A percentile compares a stretch with the other conserved stretches of the same genome.
phyloP scores from a whole-genome alignment of 2,113 vertebrate species.

The Hydropotes inermis region DNA sequence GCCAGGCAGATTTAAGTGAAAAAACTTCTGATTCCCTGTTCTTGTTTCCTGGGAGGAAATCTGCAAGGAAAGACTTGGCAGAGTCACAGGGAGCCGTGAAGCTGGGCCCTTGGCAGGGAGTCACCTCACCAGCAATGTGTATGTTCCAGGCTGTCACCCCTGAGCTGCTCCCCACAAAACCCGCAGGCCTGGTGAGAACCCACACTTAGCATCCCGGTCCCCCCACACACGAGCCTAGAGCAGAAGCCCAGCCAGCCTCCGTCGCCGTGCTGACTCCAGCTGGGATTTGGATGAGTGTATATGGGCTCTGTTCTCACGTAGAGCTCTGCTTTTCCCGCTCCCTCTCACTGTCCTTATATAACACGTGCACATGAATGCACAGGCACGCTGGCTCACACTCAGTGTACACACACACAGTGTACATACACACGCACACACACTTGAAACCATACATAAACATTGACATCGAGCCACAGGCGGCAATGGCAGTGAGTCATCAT shows the following conservation, averaged over 20 bases:
- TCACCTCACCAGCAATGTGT: slow-evolving; percentile 66
- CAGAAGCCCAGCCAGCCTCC: not conserved
- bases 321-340: not conserved
- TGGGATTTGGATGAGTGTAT: accelerated
- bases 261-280: accelerated
- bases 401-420: accelerated
- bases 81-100: slow-evolving; percentile 67
- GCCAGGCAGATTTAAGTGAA: not conserved
- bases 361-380: accelerated
- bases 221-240: accelerated
- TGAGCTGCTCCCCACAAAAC: slow-evolving; percentile 58
- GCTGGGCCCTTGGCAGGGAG: slow-evolving; percentile 66
- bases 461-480: accelerated
- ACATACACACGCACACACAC: accelerated
- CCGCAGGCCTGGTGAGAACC: not conserved
- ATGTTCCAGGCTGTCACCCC: slow-evolving; percentile 65
- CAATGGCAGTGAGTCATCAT: accelerated
- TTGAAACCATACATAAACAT: not conserved
- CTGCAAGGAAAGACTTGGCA: slow-evolving; percentile 69
- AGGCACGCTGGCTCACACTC: too few relatives aligned
- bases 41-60: slow-evolving; percentile 53
- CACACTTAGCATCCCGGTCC: not conserved
- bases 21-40: slow-evolving; percentile 32
- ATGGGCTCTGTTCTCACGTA: accelerated
- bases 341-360: too few relatives aligned